A percentile compares a stretch with the other conserved stretches of the same genome.
These are phyloP conservation scores for Probosciger aterrimus DNA, from an alignment of 2,113 vertebrate genomes.

Conservation along the genomic window DNA sequence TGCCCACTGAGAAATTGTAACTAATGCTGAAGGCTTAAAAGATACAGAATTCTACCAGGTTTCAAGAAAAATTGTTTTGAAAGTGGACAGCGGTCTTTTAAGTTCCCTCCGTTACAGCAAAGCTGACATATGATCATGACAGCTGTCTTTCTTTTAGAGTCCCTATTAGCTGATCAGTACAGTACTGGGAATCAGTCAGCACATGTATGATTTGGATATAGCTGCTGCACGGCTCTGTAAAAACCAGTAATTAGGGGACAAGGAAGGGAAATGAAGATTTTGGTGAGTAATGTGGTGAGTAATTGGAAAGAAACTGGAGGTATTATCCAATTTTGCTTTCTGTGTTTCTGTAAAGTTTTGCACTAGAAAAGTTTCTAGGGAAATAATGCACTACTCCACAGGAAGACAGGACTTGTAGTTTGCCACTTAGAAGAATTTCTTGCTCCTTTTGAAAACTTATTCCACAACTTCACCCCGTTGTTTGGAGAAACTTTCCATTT, in stretches of 20 bases:
- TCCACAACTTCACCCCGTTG: not conserved
- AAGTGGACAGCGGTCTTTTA: not conserved
- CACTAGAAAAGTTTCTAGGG: not conserved
- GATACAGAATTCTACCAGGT: not conserved
- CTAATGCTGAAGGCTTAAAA: not conserved
- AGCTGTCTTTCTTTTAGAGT: not conserved
- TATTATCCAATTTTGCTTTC: not conserved
- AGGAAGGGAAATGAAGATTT: not conserved
- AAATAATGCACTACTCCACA: not conserved
- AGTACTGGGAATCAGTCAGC: not conserved
- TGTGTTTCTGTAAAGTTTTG: not conserved
- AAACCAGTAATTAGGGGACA: not conserved
- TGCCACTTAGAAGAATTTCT: not conserved
- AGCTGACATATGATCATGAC: not conserved
- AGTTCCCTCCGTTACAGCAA: not conserved
- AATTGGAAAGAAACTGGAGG: not conserved
- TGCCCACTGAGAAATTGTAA: not conserved
- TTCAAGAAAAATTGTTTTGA: not conserved
- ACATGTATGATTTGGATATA: not conserved
- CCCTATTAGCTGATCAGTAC: not conserved
- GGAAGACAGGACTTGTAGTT: not conserved
- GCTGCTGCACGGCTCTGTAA: not conserved
- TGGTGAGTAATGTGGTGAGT: not conserved
- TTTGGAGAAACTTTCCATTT: not conserved
- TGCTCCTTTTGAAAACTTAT: not conserved